phyloP scores from a whole-genome alignment of 2,888 invertebrate genomes.

The Pachycephus smyrnensis region DNA sequence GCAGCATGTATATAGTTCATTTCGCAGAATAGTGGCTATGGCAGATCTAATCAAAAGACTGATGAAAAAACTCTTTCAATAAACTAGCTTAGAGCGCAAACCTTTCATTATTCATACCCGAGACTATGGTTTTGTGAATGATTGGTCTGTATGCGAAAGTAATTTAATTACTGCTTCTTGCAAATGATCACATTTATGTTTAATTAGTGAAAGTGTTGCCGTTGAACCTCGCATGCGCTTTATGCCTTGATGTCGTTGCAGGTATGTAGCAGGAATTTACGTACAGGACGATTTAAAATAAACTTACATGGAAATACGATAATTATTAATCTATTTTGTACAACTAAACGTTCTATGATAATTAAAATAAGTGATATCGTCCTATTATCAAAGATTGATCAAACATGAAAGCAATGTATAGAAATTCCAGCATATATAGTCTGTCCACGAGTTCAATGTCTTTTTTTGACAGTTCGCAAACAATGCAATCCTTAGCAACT shows the following conservation, averaged over 20 bases:
- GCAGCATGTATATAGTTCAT: neutral
- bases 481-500: too few relatives aligned
- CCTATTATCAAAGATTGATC: too few relatives aligned
- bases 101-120: neutral
- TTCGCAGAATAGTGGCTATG: neutral
- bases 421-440: too few relatives aligned
- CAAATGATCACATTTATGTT: neutral
- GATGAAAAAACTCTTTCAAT: neutral
- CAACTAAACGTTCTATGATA: too few relatives aligned
- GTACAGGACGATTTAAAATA: neutral
- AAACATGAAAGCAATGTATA: too few relatives aligned
- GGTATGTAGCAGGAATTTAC: neutral
- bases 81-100: neutral
- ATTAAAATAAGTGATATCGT: too few relatives aligned
- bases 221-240: neutral
- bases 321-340: neutral
- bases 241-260: neutral
- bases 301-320: neutral
- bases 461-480: too few relatives aligned
- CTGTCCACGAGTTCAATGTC: too few relatives aligned
- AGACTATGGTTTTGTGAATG: neutral
- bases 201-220: neutral
- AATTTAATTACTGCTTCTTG: neutral
- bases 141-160: neutral
- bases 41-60: neutral